Percentiles rank a stretch among this genome's conserved stretches.
Conservation (phyloP, 2,113 vertebrate genomes). For the Serinus canaria region DNA sequence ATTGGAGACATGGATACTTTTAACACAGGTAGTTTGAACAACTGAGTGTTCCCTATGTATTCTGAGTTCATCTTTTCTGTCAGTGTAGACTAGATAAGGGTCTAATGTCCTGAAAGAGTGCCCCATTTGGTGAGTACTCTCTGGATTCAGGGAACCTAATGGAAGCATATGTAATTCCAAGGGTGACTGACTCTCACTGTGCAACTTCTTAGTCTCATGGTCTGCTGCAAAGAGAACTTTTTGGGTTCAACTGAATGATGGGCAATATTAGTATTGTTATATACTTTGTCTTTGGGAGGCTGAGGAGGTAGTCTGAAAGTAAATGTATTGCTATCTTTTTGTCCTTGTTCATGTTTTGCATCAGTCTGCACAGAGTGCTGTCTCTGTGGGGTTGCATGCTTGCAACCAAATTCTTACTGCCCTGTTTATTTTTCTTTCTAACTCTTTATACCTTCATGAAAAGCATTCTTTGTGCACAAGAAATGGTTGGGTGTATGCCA, state of each 20-base stretch:
- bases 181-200: neutral
- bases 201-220: neutral
- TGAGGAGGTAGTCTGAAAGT: neutral
- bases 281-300: neutral
- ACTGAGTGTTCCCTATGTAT: neutral
- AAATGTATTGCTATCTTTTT: neutral
- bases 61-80: neutral
- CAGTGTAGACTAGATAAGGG: rapidly evolving
- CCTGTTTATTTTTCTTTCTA: neutral
- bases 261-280: neutral
- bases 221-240: neutral
- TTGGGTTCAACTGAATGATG: neutral
- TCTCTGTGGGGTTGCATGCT: neutral
- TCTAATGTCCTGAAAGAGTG: neutral
- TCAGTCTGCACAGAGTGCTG: neutral
- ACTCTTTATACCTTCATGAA: neutral
- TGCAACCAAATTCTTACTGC: slow-evolving; percentile 9
- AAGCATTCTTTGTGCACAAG: neutral
- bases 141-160: neutral
- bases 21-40: neutral
- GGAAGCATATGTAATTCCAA: neutral
- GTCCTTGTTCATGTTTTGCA: neutral
- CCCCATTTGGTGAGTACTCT: neutral
- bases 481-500: neutral
- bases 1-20: neutral